Conservation (phyloP, 2,113 vertebrate species). For the Hiodon alosoides region DNA sequence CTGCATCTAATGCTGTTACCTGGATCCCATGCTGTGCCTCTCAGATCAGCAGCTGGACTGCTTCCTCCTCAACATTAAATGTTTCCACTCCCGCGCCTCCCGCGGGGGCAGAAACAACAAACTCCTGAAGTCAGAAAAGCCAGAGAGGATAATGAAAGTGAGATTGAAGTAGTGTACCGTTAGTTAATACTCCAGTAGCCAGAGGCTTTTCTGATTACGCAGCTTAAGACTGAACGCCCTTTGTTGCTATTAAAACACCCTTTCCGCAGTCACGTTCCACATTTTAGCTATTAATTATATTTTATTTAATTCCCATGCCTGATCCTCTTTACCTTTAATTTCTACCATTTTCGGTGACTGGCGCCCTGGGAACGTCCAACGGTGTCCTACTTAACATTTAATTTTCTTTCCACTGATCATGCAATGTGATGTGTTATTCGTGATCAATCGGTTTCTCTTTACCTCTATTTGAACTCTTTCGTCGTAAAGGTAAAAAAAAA, state of each 20-base stretch:
- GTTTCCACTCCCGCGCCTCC: slow-evolving; percentile 44
- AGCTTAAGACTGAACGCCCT: slow-evolving; percentile 60
- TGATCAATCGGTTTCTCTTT: slow-evolving; percentile 56
- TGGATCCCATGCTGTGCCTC: slow-evolving; percentile 56
- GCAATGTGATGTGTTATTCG: slow-evolving; percentile 44
- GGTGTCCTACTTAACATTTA: slow-evolving; percentile 72
- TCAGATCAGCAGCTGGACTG: slow-evolving; percentile 61
- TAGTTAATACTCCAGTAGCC: slow-evolving; percentile 72
- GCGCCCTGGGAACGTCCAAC: slow-evolving; percentile 60
- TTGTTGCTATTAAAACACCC: slow-evolving; percentile 61
- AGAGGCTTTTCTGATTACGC: slow-evolving; percentile 61
- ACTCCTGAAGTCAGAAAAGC: slow-evolving; percentile 60
- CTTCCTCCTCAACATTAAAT: slow-evolving; percentile 53
- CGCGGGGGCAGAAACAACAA: slow-evolving; percentile 59
- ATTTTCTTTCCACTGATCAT: slow-evolving; percentile 65
- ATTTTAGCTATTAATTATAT: slow-evolving; percentile 72
- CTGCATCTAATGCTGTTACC: slow-evolving; percentile 55
- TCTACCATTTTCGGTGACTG: slow-evolving; percentile 61
- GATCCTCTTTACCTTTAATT: slow-evolving; percentile 69
- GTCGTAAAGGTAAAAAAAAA: background rate
- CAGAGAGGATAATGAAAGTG: slow-evolving; percentile 62
- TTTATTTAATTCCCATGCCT: slow-evolving; percentile 69
- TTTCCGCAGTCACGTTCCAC: slow-evolving; percentile 60
- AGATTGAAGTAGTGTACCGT: slow-evolving; percentile 65
- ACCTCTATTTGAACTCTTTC: slow-evolving; percentile 55